Conservation (phyloP, 2,113 vertebrate genomes). For the Gyps fulvus region DNA sequence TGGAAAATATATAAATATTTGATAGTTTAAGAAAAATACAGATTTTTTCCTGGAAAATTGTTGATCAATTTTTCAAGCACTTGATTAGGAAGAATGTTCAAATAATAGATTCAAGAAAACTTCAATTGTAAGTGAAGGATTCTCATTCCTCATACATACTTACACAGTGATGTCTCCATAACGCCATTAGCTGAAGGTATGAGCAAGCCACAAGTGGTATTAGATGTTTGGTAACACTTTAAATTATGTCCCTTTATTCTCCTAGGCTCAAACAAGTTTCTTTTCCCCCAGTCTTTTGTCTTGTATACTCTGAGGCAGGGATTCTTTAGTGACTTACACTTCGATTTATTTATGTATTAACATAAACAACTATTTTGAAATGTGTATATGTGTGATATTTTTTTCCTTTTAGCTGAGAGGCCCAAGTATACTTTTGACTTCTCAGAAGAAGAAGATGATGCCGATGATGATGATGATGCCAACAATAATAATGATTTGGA, state of each 20-base stretch:
- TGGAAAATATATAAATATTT: not conserved
- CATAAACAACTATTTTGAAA: not conserved
- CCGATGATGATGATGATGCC: constrained; percentile 77
- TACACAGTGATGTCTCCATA: not conserved
- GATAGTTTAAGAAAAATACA: not conserved
- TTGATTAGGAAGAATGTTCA: not conserved
- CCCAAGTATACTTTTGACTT: constrained; percentile 98
- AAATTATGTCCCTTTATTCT: not conserved
- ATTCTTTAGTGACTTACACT: not conserved
- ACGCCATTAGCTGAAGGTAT: not conserved
- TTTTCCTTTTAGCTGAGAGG: constrained; percentile 80
- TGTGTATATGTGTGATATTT: not conserved
- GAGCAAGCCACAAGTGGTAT: not conserved
- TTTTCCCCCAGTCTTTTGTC: not conserved
- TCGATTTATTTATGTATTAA: not conserved
- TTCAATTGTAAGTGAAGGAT: not conserved
- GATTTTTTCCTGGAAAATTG: not conserved
- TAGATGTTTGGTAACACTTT: not conserved
- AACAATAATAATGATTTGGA: constrained; percentile 76
- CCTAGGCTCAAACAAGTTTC: not conserved
- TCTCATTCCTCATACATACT: not conserved
- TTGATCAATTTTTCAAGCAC: not conserved
- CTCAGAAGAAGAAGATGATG: constrained; percentile 92
- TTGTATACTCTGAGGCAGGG: not conserved
- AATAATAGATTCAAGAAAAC: not conserved